These are phyloP conservation scores for Leptosomus discolor DNA, from an alignment of 2,113 vertebrate genomes.

Conservation along the genomic window DNA sequence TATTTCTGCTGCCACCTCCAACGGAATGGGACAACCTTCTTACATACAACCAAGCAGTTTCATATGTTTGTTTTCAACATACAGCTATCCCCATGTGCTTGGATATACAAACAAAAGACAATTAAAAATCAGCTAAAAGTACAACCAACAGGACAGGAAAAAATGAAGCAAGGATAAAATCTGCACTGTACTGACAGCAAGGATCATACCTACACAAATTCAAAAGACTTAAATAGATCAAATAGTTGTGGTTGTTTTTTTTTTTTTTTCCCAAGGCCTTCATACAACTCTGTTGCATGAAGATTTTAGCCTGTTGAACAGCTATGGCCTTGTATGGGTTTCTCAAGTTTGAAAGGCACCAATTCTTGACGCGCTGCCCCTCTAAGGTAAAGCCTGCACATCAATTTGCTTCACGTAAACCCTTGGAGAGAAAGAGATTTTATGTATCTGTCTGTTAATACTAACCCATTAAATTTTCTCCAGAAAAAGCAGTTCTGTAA, in stretches of 20 bases:
- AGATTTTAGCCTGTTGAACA: neutral
- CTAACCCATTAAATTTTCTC: slow-evolving; percentile 13
- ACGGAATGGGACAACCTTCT: neutral
- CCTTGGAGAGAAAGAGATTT: slow-evolving; percentile 1
- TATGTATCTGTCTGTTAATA: neutral
- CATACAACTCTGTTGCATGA: neutral
- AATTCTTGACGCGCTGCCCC: neutral
- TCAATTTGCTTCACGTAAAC: neutral
- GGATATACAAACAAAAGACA: neutral
- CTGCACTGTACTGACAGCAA: neutral
- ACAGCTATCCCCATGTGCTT: neutral
- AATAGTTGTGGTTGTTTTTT: no score
- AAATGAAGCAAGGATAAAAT: neutral
- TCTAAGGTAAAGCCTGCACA: neutral
- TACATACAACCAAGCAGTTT: neutral
- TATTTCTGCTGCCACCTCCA: neutral
- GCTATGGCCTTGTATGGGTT: neutral
- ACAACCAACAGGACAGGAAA: neutral
- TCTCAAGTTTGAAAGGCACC: neutral
- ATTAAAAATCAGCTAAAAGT: neutral
- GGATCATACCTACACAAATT: neutral
- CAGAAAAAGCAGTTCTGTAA: neutral
- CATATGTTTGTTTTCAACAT: neutral
- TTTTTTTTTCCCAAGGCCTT: neutral
- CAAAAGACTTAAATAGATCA: neutral